Evolutionary conservation across 2,888 invertebrate species (phyloP), one percentile per base, ranked within the genome.

Genomic region (Acleris emargana): DNA sequence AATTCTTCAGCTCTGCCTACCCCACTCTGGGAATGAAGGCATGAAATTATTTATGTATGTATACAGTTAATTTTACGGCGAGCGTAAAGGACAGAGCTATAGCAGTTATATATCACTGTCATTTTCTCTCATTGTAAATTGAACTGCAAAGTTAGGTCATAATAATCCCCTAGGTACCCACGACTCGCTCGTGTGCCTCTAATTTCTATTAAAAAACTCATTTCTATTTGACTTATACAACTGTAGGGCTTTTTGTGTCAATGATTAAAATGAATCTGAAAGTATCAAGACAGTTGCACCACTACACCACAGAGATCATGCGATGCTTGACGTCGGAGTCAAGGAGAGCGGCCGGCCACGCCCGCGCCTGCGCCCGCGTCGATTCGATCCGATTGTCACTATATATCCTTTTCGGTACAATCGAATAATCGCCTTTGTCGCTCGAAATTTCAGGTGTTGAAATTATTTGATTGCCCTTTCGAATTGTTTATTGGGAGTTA

Each of bases 291-390:
- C 55, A 0, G 3, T 1, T 67, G 5, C 13, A 52, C 53, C 75
- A 11, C 61, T 79, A 77, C 51, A 72, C 73, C 76, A 72, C 79
- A 86, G 89, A 91, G 91, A 91, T 91, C 90, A 91, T 91, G 89
- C 91, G 91, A 91, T 91, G 91, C 84, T 91, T 89, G 91, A 88
- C 87, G 89, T 84, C 86, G 83, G 85, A 91, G 91, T 92, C 91
- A 92, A 92, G 91, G 91, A 90, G 90, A 92, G 90, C 91, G 89
- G 90, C 91, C 91, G 87, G 88, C 91, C 91, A 91, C 91, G 91
- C 91, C 91, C 84, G 87, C 73, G 62, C 76, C 73, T 79, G 78
- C 73, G 78, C 78, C 81, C 77, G 32, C 57, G 64, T 18, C 58
- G 50, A 60, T 59, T 64, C 60, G 66, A 66, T 61, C 51, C 60